These are phyloP conservation scores for Orientallactaga sibirica DNA, from an alignment of 2,797 vertebrate genomes.

Conservation along the genomic window DNA sequence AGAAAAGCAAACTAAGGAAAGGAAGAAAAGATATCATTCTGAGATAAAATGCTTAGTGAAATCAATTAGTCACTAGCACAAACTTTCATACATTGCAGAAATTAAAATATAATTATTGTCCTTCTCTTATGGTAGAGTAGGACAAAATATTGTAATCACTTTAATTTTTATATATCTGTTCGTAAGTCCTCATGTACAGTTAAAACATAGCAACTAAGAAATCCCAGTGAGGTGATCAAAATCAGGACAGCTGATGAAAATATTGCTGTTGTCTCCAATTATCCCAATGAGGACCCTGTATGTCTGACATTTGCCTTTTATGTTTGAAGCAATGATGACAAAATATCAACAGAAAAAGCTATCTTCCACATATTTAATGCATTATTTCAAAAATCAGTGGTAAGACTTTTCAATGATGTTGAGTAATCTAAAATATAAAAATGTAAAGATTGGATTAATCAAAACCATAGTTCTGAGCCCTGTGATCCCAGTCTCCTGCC, in stretches of 20 bases:
- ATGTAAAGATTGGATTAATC: neutral
- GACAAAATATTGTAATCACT: neutral
- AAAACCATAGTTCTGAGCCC: neutral
- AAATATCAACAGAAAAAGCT: neutral
- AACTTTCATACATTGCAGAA: neutral
- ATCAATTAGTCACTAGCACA: conserved; percentile 12
- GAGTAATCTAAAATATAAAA: neutral
- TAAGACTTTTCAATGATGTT: conserved; percentile 23
- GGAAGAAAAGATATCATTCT: neutral
- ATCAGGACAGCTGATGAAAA: neutral
- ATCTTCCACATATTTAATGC: neutral
- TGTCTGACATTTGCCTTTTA: neutral
- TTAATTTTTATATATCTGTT: neutral
- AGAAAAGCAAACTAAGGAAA: neutral
- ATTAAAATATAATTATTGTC: neutral
- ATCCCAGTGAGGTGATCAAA: neutral
- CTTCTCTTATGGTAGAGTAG: conserved; percentile 1
- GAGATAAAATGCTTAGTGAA: neutral
- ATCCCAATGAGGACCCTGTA: neutral
- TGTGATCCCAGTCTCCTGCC: no score
- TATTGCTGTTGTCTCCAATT: neutral
- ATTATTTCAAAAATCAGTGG: neutral
- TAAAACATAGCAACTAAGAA: neutral
- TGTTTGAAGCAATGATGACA: neutral
- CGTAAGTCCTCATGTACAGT: no score